Base-by-base conservation (phyloP, 37 sponge, comb jelly and placozoan species). In the Mnemiopsis leidyi region DNA sequence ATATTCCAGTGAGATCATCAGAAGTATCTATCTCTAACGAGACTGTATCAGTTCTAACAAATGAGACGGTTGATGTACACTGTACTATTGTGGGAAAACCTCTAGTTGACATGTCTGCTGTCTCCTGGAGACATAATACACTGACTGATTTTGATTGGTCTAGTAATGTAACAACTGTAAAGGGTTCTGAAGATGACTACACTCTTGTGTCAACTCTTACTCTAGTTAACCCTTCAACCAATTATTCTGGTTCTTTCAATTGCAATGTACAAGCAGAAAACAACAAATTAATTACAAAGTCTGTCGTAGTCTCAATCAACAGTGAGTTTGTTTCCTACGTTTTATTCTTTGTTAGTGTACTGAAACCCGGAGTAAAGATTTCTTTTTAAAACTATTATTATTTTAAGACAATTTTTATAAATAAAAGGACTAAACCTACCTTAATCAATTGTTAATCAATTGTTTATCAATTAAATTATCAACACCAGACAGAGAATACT, bases 41-140 rank as follows among this genome's bases (percentile, higher is more conserved):
- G 26, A 31, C 79, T 34, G 33, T 32, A 77, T 31, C 18, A 13
- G 35, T 77, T 7, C 36, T 77, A 33, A 77, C 79, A 0, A 32
- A 77, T 32, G 79, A 18, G 32, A 5, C 3, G 30, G 0, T 77
- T 18, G 79, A 77, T 9, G 0, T 77, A 9, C 9, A 77, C 18
- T 77, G 79, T 32, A 32, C 36, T 3, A 32, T 77, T 31, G 36
- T 34, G 2, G 79, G 79, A 77, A 77, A 77, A 20, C 79, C 79
- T 1, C 33, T 77, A 18, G 79, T 77, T 0, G 79, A 77, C 5
- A 28, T 21, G 20, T 13, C 20, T 20, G 0, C 21, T 32, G 79
- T 77, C 35, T 33, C 79, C 26, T 77, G 79, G 79, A 77, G 36
- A 34, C 79, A 77, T 32, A 77, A 36, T 32, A 34, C 30, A 48